These are phyloP conservation scores for Corapipo altera DNA, from an alignment of 2,113 vertebrate species.

Conservation along the genomic window DNA sequence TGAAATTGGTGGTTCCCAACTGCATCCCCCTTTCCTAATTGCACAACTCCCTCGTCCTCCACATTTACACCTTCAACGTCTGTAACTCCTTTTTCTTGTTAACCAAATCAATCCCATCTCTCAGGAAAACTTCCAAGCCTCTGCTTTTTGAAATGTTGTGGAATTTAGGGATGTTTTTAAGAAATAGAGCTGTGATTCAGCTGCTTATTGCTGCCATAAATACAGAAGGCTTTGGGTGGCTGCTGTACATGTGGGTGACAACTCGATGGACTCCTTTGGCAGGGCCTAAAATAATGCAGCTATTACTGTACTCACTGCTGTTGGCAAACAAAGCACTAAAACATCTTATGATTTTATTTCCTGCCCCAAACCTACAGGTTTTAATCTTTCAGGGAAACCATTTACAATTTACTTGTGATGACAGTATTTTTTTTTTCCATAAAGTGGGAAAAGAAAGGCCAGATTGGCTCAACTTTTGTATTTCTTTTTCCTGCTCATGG, in stretches of 20 bases:
- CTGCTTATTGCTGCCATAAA: conserved; percentile 29
- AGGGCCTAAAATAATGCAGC: background rate
- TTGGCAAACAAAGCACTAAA: background rate
- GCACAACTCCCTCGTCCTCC: background rate
- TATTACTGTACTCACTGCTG: background rate
- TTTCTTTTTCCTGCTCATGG: background rate
- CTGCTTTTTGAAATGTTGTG: background rate
- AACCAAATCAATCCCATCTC: accelerated
- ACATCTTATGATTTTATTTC: background rate
- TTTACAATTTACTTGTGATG: background rate
- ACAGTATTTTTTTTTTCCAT: background rate
- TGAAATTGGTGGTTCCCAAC: background rate
- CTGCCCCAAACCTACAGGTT: background rate
- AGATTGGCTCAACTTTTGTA: background rate
- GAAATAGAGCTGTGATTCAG: background rate
- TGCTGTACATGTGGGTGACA: background rate
- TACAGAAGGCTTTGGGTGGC: background rate
- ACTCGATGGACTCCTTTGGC: background rate
- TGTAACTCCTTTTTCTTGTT: background rate
- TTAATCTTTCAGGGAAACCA: background rate
- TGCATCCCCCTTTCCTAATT: background rate
- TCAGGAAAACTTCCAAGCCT: background rate
- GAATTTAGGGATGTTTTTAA: background rate
- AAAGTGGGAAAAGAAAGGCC: background rate
- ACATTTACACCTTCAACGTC: too few species aligned